These are phyloP conservation scores for Oscheius sp. DNA, from an alignment of 1,140 invertebrate species.

Conservation along the genomic window DNA sequence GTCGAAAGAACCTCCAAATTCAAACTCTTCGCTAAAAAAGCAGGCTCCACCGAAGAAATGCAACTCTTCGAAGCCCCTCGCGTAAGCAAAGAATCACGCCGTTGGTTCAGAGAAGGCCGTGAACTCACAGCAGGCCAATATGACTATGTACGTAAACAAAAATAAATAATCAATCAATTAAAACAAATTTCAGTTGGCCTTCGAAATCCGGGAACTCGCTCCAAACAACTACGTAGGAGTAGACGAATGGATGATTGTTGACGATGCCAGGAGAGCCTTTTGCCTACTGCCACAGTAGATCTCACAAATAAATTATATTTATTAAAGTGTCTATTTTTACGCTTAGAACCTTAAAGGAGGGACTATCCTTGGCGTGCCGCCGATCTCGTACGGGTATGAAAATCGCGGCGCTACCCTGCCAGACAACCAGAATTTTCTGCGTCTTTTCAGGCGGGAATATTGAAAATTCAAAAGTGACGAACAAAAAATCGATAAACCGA, in stretches of 20 bases:
- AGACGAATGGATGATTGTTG: slow-evolving; percentile 47
- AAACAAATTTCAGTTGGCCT: slow-evolving; percentile 44
- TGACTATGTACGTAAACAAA: slow-evolving; percentile 42
- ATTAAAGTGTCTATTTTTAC: no score
- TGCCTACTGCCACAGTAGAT: slow-evolving; percentile 11
- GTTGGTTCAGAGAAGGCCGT: slow-evolving; percentile 52
- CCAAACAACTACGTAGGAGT: slow-evolving; percentile 45
- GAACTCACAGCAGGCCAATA: slow-evolving; percentile 35
- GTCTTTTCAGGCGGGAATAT: no score
- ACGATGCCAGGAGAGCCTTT: slow-evolving; percentile 21
- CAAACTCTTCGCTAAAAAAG: slow-evolving; percentile 35
- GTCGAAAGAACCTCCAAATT: slow-evolving; percentile 29
- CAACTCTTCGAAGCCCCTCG: slow-evolving; percentile 41
- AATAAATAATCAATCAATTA: no score
- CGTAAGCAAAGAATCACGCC: slow-evolving; percentile 35
- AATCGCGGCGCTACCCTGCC: no score
- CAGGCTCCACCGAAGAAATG: slow-evolving; percentile 33
- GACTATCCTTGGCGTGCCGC: no score
- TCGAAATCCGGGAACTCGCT: slow-evolving; percentile 47
- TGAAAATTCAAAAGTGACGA: no score
- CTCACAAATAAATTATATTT: slow-evolving; percentile 5
- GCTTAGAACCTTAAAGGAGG: no score
- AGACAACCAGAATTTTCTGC: no score
- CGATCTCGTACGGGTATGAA: no score
- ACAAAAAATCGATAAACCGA: no score